phyloP scores from a whole-genome alignment of 2,113 vertebrate species.

The Dasyornis broadbenti region DNA sequence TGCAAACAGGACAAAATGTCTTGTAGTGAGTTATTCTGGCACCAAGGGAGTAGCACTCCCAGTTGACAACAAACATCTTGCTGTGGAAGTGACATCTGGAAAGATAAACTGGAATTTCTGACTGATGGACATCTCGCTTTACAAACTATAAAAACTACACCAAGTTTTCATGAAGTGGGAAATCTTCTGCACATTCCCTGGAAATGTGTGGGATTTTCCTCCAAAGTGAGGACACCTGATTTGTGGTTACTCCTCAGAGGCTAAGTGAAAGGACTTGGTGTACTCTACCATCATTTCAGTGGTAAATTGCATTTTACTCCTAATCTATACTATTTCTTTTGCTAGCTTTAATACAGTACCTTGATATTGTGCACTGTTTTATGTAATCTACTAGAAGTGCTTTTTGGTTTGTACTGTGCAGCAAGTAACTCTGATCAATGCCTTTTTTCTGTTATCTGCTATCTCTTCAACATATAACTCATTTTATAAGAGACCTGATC shows the following conservation, averaged over 20 bases:
- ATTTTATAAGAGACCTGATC: background rate
- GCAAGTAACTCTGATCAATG: background rate
- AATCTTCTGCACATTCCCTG: background rate
- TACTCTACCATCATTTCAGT: background rate
- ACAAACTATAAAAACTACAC: background rate
- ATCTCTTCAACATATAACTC: background rate
- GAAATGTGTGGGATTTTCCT: background rate
- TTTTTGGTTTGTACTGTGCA: background rate
- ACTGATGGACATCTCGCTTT: background rate
- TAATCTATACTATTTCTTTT: background rate
- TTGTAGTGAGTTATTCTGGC: background rate
- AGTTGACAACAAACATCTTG: background rate
- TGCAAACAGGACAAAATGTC: background rate
- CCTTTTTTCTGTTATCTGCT: background rate
- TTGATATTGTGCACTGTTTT: background rate
- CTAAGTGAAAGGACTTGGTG: background rate
- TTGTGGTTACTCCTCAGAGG: background rate
- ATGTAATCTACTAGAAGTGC: background rate
- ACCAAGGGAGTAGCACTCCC: background rate
- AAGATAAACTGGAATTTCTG: background rate
- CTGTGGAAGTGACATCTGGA: background rate
- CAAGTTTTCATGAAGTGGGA: background rate
- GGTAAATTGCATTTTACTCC: background rate
- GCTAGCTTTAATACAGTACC: background rate
- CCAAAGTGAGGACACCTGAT: background rate